Percentiles rank a stretch among this genome's conserved stretches.
Conservation (phyloP, 1,140 invertebrate genomes). For the Druon quercuslanigerum region DNA sequence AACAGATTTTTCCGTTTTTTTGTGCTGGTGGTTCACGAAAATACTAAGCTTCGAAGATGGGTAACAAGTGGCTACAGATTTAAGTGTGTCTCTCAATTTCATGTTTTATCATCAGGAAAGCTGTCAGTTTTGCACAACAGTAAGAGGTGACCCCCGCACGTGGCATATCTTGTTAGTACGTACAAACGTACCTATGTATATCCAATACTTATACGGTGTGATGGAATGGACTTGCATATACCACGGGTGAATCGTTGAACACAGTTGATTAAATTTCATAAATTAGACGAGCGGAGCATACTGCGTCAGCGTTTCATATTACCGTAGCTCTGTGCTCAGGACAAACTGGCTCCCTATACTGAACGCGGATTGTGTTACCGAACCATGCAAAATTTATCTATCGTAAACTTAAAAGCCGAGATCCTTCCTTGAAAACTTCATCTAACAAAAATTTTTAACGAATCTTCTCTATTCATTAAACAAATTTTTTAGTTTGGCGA, state of each 20-base stretch:
- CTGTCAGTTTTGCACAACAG: slow-evolving; percentile 6
- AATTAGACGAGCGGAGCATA: slow-evolving; percentile 64
- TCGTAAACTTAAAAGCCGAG: slow-evolving; percentile 25
- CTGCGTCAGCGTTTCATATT: slow-evolving; percentile 55
- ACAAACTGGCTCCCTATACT: slow-evolving; percentile 47
- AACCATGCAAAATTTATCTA: slow-evolving; percentile 56
- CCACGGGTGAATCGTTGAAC: slow-evolving; percentile 16
- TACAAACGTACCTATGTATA: neutral
- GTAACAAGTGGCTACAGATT: neutral
- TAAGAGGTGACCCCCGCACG: slow-evolving; percentile 44
- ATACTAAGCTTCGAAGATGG: no score
- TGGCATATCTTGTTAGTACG: slow-evolving; percentile 43
- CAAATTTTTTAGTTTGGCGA: no score
- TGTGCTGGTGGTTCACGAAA: no score
- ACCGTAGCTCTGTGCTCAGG: slow-evolving; percentile 44
- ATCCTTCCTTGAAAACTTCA: neutral
- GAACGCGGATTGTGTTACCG: slow-evolving; percentile 54
- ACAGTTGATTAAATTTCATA: slow-evolving; percentile 68
- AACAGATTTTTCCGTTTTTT: no score
- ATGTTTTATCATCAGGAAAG: slow-evolving; percentile 28
- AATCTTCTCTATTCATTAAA: neutral
- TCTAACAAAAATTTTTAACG: neutral
- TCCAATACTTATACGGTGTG: no score
- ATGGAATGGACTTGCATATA: no score
- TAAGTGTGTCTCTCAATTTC: neutral